phyloP scores from a whole-genome alignment of 1,140 invertebrate genomes.

The Eriocheir sinensis region DNA sequence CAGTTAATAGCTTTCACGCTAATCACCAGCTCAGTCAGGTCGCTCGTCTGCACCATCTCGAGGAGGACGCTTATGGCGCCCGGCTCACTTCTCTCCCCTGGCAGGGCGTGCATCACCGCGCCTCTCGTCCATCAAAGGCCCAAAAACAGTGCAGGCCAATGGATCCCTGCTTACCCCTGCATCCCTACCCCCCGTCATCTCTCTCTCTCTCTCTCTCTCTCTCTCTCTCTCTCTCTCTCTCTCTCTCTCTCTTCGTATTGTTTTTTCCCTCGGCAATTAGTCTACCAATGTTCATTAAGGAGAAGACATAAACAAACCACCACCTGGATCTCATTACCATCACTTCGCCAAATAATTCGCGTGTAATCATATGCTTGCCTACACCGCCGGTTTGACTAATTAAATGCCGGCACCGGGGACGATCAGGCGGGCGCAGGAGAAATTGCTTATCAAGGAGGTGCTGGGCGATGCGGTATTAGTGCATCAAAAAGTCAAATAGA shows the following conservation, averaged over 20 bases:
- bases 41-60: constrained; percentile 10
- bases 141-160: neutral
- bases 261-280: neutral
- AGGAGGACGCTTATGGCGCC: constrained; percentile 9
- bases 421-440: constrained; percentile 5
- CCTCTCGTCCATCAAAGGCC: constrained; percentile 28
- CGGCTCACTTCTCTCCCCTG: neutral
- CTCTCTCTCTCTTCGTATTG: neutral
- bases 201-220: constrained; percentile 22
- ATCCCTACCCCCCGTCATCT: neutral
- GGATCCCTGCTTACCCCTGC: neutral
- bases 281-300: constrained; percentile 54
- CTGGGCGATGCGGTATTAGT: neutral
- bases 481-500: neutral
- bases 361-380: constrained; percentile 44
- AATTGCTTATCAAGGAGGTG: constrained; percentile 13
- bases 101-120: constrained; percentile 32
- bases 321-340: constrained; percentile 30
- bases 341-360: constrained; percentile 39
- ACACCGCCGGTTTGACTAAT: constrained; percentile 37
- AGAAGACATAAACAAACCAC: constrained; percentile 34
- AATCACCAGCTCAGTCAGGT: constrained; percentile 35
- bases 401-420: constrained; percentile 44
- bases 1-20: constrained; percentile 46
- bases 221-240: constrained; percentile 1